Evolutionary conservation across 2,888 invertebrate genomes (phyloP), one percentile per base, ranked within the genome.

Genomic region (Xestia rhomboidea): DNA sequence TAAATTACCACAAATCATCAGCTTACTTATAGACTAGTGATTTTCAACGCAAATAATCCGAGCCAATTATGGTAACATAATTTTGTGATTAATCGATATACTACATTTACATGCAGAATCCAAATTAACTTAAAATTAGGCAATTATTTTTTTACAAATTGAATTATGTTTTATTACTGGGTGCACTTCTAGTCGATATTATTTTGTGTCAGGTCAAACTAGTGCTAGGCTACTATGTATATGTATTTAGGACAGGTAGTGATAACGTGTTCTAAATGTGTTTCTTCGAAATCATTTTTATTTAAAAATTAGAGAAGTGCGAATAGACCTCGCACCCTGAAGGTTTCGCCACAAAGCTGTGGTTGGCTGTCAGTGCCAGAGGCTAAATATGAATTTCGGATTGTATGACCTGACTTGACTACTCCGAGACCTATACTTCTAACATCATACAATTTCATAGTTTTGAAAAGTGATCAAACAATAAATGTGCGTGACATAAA

Each of bases 1-100:
- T 38, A 87, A 86, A 73, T 86, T 84, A 41, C 77, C 27, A 63
- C 73, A 72, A 81, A 77, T 62, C 62, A 78, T 78, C 70, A 70
- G 38, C 44, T 62, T 68, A 73, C 68, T 54, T 62, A 81, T 21
- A 69, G 44, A 24, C 51, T 30, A 57, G 30, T 30, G 71, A 74
- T 72, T 74, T 68, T 68, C 60, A 84, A 62, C 4, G 46, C 68
- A 78, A 77, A 71, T 76, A 80, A 73, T 79, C 76, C 44, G 62
- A 66, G 75, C 62, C 10, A 62, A 57, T 68, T 46, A 67, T 13
- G 49, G 49, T 57, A 57, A 30, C 41, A 49, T 63, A 62, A 49
- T 51, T 68, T 30, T 30, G 30, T 73, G 30, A 68, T 69, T 81
- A 69, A 2, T 63, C 41, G n/a, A 68, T 63, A 1, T 38, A 82